Conservation (phyloP, 2,797 vertebrate species). For the Hemitrygon akajei region DNA sequence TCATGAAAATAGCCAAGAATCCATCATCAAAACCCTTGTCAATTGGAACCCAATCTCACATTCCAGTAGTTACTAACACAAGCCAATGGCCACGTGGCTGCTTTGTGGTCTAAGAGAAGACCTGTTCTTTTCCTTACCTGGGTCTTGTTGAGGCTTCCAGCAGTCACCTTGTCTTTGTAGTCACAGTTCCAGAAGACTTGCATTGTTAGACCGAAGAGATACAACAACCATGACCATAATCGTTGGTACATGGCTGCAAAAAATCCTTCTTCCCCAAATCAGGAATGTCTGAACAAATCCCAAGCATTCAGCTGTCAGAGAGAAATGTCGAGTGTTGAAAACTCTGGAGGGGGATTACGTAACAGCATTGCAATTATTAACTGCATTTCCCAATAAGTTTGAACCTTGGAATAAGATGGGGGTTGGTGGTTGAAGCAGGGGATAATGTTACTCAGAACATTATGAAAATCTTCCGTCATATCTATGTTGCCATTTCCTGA, state of each 20-base stretch:
- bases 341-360: background rate
- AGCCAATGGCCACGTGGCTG: background rate
- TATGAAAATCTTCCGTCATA: background rate
- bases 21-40: background rate
- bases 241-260: background rate
- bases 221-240: background rate
- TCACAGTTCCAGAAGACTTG: background rate
- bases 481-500: background rate
- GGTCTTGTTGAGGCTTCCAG: slow-evolving; percentile 18
- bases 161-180: background rate
- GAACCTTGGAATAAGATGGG: background rate
- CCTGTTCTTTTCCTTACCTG: background rate
- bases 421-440: background rate
- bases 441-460: background rate
- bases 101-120: background rate
- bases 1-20: background rate
- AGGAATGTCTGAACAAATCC: background rate
- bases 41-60: background rate
- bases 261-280: background rate
- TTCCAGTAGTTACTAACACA: background rate
- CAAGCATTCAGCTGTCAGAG: background rate
- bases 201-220: background rate
- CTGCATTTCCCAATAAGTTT: background rate
- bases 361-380: background rate
- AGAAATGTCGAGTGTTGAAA: background rate